Evolutionary conservation across 2,888 invertebrate species (phyloP).

Genomic region (Thymelicus sylvestris): DNA sequence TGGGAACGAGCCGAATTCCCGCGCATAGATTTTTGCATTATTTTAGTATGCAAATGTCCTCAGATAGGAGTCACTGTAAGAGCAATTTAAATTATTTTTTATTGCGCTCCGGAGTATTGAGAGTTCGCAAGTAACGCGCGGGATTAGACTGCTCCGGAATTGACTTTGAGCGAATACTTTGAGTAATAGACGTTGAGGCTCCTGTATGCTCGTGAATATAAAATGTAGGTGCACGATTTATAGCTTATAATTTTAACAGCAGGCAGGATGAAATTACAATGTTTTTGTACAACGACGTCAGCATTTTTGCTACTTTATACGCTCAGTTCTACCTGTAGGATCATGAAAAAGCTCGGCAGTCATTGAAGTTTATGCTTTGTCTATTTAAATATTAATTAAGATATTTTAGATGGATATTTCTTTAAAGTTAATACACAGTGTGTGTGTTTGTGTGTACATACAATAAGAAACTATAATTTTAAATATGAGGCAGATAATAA

Average conservation of each 20-base stretch:
- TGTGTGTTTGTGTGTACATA: no score
- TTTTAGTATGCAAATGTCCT: slow-evolving; percentile 84
- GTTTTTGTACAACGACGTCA: slow-evolving; percentile 15
- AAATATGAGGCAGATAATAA: not conserved
- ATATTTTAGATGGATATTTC: no score
- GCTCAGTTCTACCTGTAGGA: no score
- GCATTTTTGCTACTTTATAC: no score
- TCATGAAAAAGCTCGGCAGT: no score
- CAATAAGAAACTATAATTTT: slow-evolving; percentile 16
- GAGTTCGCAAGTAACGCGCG: slow-evolving; percentile 69
- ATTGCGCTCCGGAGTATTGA: slow-evolving; percentile 83
- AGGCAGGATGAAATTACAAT: slow-evolving; percentile 58
- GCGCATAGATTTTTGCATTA: slow-evolving; percentile 84
- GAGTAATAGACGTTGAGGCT: slow-evolving; percentile 8
- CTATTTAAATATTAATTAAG: no score
- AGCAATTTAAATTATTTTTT: slow-evolving; percentile 86
- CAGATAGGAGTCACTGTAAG: slow-evolving; percentile 81
- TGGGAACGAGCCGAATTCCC: slow-evolving; percentile 65
- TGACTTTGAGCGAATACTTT: slow-evolving; percentile 52
- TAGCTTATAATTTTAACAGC: slow-evolving; percentile 26
- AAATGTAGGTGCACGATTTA: slow-evolving; percentile 59
- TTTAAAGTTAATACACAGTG: no score
- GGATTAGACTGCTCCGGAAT: slow-evolving; percentile 60
- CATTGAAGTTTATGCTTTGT: no score
- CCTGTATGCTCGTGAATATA: slow-evolving; percentile 68